Percentiles rank a stretch among this genome's conserved stretches.
Conservation (phyloP, 2,797 vertebrate genomes). For the Sebastes iracundus region DNA sequence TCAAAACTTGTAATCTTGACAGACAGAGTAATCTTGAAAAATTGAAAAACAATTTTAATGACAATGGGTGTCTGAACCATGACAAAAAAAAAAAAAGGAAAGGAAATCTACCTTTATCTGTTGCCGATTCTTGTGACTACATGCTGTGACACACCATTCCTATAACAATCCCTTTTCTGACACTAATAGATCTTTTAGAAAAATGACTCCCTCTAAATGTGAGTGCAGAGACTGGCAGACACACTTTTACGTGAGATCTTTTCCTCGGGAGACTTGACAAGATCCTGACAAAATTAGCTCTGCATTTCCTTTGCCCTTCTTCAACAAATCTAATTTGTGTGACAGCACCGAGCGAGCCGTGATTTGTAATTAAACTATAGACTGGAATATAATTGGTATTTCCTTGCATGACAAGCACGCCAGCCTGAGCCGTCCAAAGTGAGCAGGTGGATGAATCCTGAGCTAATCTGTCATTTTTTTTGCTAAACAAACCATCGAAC, state of each 20-base stretch:
- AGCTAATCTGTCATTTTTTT: background rate
- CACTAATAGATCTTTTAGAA: background rate
- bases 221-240: conserved; percentile 15
- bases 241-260: conserved; percentile 73
- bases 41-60: background rate
- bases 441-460: conserved; percentile 35
- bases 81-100: background rate
- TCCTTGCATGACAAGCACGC: conserved; percentile 35
- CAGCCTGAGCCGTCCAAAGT: conserved; percentile 18
- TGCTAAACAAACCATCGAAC: conserved; percentile 2
- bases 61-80: background rate
- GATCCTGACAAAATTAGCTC: conserved; percentile 85
- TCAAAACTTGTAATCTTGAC: background rate
- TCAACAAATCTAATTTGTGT: conserved; percentile 78
- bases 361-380: conserved; percentile 73
- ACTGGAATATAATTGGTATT: conserved; percentile 64
- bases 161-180: conserved; percentile 1
- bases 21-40: background rate
- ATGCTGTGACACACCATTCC: background rate
- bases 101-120: background rate
- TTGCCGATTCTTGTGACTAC: background rate
- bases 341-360: conserved; percentile 54
- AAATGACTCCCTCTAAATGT: background rate
- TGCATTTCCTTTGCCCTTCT: conserved; percentile 68
- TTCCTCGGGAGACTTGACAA: conserved; percentile 76